phyloP scores from a whole-genome alignment of 2,797 vertebrate genomes.

The Momotus momota region DNA sequence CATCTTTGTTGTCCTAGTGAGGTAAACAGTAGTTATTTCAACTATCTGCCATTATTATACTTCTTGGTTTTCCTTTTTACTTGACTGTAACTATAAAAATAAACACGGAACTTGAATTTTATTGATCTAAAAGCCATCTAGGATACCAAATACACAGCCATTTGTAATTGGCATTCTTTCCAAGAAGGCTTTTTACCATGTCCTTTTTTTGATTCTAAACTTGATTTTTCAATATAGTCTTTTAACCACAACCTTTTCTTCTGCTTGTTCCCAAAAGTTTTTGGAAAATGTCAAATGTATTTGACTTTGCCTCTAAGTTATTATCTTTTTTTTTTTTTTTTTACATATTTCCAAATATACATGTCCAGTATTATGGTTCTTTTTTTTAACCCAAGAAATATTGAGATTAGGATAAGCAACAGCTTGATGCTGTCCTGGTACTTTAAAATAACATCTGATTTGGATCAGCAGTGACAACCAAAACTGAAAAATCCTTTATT shows the following conservation, averaged over 20 bases:
- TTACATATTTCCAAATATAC: neutral
- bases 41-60: neutral
- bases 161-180: neutral
- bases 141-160: neutral
- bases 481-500: neutral
- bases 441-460: neutral
- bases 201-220: neutral
- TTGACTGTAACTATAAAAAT: neutral
- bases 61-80: neutral
- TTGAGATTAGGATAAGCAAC: neutral
- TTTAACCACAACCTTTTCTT: neutral
- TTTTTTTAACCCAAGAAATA: neutral
- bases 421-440: neutral
- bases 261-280: neutral
- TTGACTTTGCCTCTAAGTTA: neutral
- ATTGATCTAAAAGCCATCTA: neutral
- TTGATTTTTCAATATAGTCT: neutral
- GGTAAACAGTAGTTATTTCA: neutral
- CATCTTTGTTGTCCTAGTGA: neutral
- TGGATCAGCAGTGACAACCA: neutral
- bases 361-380: rapidly evolving
- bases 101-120: neutral
- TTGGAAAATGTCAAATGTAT: neutral
- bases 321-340: neutral
- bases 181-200: neutral